Evolutionary conservation across 92 coral and sea anemone species (phyloP).

Genomic region (Zoanthus sansibaricus): DNA sequence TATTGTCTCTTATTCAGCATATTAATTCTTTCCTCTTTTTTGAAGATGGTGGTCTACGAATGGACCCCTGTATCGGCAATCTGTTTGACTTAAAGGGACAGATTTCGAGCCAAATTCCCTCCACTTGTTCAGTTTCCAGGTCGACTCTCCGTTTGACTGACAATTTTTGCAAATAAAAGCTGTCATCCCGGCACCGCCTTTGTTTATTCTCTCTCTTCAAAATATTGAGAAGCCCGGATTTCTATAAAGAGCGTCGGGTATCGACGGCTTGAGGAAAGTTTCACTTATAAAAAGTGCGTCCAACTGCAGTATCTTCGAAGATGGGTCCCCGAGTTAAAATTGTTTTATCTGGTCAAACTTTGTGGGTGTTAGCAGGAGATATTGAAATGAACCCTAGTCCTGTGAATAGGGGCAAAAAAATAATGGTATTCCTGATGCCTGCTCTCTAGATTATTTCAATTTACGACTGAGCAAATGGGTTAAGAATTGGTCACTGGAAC

Average conservation of each 20-base stretch:
- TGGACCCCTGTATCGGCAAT: not conserved
- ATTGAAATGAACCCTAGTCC: too few species aligned
- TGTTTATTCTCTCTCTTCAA: conserved; percentile 49
- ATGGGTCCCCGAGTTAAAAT: conserved; percentile 33
- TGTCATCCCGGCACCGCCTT: conserved; percentile 49
- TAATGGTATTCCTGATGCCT: too few species aligned
- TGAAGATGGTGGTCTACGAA: not conserved
- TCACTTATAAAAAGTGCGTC: conserved; percentile 54
- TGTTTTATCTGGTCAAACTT: conserved; percentile 63
- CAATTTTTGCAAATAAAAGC: conserved; percentile 48
- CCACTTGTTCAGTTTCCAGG: conserved; percentile 46
- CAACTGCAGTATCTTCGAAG: conserved; percentile 39
- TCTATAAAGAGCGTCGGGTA: conserved; percentile 41
- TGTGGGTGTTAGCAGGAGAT: too few species aligned
- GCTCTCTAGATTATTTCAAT: too few species aligned
- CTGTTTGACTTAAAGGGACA: not conserved
- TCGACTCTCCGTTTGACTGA: conserved; percentile 47
- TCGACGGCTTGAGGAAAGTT: conserved; percentile 47
- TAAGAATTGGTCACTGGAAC: too few species aligned
- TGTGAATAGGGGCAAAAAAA: too few species aligned
- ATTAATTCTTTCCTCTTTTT: conserved; percentile 33
- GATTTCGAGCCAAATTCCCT: conserved; percentile 56
- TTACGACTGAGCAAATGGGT: too few species aligned
- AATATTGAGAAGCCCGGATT: conserved; percentile 54
- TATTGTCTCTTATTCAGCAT: conserved; percentile 34